Percentiles rank a stretch among this genome's conserved stretches.
Evolutionary conservation across 2,113 vertebrate species (phyloP).

Genomic region (Catharus fuscescens): DNA sequence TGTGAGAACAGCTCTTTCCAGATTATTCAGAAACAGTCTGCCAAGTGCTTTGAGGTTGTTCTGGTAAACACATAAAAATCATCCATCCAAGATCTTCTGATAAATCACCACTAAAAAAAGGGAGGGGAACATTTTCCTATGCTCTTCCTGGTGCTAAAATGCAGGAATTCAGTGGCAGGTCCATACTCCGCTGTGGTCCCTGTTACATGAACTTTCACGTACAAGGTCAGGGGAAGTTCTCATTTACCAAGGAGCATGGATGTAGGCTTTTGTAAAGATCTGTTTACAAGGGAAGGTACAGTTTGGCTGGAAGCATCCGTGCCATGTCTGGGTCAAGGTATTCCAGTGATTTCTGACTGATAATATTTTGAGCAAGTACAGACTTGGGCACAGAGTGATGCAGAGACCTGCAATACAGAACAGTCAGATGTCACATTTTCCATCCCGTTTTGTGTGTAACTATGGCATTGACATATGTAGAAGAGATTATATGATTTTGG

Average conservation of each 20-base stretch:
- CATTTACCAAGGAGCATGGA: neutral
- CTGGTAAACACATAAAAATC: neutral
- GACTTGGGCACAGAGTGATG: neutral
- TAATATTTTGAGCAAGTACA: neutral
- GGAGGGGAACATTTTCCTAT: neutral
- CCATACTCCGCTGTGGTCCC: neutral
- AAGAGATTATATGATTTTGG: neutral
- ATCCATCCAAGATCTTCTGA: neutral
- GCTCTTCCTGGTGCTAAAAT: neutral
- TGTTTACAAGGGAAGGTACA: neutral
- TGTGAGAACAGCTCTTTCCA: neutral
- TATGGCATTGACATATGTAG: neutral
- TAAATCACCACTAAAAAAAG: neutral
- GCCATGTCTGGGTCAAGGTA: neutral
- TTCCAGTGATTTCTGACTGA: neutral
- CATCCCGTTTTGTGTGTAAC: neutral
- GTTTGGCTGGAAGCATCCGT: neutral
- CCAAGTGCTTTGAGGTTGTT: neutral
- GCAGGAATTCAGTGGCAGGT: neutral
- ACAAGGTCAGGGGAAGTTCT: neutral
- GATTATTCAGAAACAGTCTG: neutral
- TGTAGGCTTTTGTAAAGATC: neutral
- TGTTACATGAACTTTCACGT: rapidly evolving
- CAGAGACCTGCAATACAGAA: neutral
- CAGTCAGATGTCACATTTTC: neutral